Evolutionary conservation across 2,797 vertebrate genomes (phyloP), one percentile per base, ranked within the genome.

Genomic region (Amniataba percoides): DNA sequence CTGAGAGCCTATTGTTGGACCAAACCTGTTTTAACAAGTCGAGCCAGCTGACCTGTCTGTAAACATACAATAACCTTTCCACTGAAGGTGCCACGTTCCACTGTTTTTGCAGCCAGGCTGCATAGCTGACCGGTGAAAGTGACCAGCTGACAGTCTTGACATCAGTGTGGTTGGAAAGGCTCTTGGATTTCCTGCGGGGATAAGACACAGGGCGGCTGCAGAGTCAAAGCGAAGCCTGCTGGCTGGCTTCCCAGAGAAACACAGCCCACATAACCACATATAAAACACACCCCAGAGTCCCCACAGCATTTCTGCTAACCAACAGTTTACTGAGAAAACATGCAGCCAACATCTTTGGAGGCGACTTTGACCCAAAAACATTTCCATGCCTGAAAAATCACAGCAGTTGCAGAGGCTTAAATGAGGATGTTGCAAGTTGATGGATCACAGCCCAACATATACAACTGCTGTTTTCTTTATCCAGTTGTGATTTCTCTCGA

Each of bases 141-240:
- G 55, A 79, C 68, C 80, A 71, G 64, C 77, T 84, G 78, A 87
- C 82, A 58, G 70, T 71, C 46, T 57, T 71, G 59, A 82, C 64
- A 77, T 84, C 76, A 61, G 71, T 62, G 56, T 27, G 56, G 74
- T 49, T 76, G 77, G 60, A 81, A 27, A 72, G 49, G 42, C 62
- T 85, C 52, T 61, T 71, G 57, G 46, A n/a, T 67, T 71, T 78
- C 63, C 81, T 75, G 52, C 14, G 1, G 73, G 52, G 77, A 84
- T 61, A 55, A 80, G 64, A 75, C 0, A 3, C 15, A 18, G 60
- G 53, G 56, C 25, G 16, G n/a, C 79, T 58, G 46, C 46, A 23
- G 43, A 74, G 62, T 64, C 49, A 69, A 80, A 80, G 16, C 49
- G 0, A 61, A 63, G 45, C 56, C 46, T 34, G 59, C 49, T 80